Percentiles rank a stretch among this genome's conserved stretches.
Conservation (phyloP, 53 echinoderm and acorn worm genomes). For the Pentamera pediparva region DNA sequence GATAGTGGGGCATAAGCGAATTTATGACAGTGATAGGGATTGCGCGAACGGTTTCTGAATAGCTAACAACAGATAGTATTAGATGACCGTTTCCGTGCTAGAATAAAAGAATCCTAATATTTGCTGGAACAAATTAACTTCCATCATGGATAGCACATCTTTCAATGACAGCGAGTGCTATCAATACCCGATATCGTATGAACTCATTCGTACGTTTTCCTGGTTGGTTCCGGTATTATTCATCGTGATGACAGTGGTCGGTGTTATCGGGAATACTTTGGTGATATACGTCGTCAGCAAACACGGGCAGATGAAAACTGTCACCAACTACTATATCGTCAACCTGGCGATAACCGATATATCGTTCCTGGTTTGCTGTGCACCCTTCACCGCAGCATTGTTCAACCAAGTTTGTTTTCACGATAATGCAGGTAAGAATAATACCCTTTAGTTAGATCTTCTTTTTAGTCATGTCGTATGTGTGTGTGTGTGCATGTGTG, state of each 20-base stretch:
- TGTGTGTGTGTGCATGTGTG: too few species aligned
- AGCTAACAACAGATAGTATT: too few species aligned
- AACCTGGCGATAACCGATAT: constrained; percentile 86
- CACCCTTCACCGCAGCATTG: constrained; percentile 68
- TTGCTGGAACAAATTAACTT: too few species aligned
- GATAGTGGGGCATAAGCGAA: too few species aligned
- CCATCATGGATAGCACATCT: not conserved
- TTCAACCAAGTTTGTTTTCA: constrained; percentile 78
- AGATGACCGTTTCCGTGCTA: too few species aligned
- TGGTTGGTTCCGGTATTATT: constrained; percentile 83
- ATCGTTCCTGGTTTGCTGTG: constrained; percentile 77
- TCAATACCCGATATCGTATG: not conserved
- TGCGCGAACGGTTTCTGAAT: too few species aligned
- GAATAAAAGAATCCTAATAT: too few species aligned
- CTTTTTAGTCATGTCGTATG: too few species aligned
- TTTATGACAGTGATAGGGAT: too few species aligned
- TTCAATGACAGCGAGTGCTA: not conserved
- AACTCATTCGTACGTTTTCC: not conserved
- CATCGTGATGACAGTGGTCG: constrained; percentile 64
- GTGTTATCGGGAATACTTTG: constrained; percentile 75
- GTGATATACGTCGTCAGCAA: constrained; percentile 83
- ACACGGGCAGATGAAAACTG: constrained; percentile 90
- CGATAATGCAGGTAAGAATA: constrained; percentile 92
- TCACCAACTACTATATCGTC: constrained; percentile 90
- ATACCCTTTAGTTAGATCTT: too few species aligned